phyloP scores from a whole-genome alignment of 64 coral and sea anemone genomes.

The Stylophora pistillata region DNA sequence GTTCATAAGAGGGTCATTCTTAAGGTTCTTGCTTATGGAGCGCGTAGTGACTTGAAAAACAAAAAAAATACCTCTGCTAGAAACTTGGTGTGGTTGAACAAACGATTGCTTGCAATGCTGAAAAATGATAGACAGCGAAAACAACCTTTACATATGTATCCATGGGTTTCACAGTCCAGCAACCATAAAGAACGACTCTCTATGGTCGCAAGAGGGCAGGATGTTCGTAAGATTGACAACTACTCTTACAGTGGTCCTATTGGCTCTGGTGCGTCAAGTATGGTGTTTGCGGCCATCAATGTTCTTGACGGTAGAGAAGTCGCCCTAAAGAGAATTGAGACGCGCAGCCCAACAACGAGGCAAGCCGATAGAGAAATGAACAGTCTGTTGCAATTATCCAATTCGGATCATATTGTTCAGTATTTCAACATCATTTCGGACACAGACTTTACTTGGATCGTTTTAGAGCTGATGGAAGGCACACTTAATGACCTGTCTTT shows the following conservation, averaged over 20 bases:
- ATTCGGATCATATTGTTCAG: conserved; percentile 51
- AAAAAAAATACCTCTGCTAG: fast-evolving
- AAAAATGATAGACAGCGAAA: background rate
- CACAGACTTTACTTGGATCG: conserved; percentile 39
- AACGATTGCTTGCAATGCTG: background rate
- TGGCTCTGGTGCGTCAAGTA: conserved; percentile 16
- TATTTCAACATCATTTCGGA: conserved; percentile 43
- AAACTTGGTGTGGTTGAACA: background rate
- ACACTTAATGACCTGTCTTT: conserved; percentile 20
- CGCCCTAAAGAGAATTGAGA: conserved; percentile 3
- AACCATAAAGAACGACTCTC: background rate
- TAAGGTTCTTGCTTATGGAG: background rate
- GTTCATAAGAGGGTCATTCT: background rate
- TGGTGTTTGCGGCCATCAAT: conserved; percentile 1
- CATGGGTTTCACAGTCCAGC: background rate
- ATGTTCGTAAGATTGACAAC: background rate
- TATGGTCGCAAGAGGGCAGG: background rate
- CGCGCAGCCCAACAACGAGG: background rate
- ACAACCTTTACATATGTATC: background rate
- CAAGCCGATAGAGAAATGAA: background rate
- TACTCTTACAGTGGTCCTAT: background rate
- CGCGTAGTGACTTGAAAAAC: background rate
- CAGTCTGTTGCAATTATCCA: conserved; percentile 38
- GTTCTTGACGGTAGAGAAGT: conserved; percentile 9
- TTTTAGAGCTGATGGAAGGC: conserved; percentile 81